A percentile compares a stretch with the other conserved stretches of the same genome.
These are phyloP conservation scores for Scomber japonicus DNA, from an alignment of 2,113 vertebrate genomes.

Conservation along the genomic window DNA sequence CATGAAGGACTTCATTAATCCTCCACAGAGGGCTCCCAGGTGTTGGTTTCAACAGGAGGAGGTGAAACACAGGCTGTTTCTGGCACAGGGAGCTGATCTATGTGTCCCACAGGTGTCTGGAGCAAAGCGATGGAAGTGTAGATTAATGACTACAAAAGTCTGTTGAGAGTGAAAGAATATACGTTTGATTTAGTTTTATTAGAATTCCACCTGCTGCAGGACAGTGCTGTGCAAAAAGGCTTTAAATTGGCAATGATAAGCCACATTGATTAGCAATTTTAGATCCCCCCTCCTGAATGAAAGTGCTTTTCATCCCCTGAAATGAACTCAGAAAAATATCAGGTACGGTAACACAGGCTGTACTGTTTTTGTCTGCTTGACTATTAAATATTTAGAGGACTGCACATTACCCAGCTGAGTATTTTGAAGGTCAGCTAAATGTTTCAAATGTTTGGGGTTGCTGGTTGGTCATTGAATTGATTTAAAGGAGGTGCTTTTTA, in stretches of 20 bases:
- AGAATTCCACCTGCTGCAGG: background rate
- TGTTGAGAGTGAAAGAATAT: background rate
- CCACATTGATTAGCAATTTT: background rate
- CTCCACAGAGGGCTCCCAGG: constrained; percentile 46
- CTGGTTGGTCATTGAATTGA: background rate
- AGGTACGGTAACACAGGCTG: constrained; percentile 4
- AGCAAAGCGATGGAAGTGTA: constrained; percentile 21
- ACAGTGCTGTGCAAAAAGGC: background rate
- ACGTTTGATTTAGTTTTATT: background rate
- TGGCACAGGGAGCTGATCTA: background rate
- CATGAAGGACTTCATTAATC: constrained; percentile 61
- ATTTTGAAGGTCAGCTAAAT: constrained; percentile 19
- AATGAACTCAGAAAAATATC: background rate
- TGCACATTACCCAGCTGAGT: background rate
- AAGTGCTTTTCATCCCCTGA: constrained; percentile 6
- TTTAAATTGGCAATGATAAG: background rate
- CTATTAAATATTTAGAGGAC: constrained; percentile 35
- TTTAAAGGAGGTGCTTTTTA: background rate
- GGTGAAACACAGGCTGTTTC: constrained; percentile 33
- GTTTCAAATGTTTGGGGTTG: background rate
- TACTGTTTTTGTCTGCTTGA: background rate
- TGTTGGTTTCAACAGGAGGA: constrained; percentile 55
- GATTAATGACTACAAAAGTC: constrained; percentile 10
- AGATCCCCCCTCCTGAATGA: background rate
- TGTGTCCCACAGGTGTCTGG: constrained; percentile 19